These are phyloP conservation scores for Morpho achilles DNA, from an alignment of 2,888 invertebrate genomes.

Conservation along the genomic window DNA sequence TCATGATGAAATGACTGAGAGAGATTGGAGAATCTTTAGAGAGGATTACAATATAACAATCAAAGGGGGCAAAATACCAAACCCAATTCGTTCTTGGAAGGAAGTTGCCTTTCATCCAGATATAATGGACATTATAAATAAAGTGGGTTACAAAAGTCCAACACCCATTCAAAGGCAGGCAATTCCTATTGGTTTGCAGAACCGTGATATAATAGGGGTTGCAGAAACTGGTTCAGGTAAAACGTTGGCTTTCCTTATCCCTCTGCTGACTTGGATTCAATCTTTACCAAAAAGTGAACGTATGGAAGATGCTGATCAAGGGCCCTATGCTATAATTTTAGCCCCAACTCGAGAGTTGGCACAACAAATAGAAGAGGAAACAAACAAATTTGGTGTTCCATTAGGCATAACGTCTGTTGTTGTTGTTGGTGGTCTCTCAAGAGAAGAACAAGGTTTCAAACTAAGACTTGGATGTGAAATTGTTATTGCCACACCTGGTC, in stretches of 20 bases:
- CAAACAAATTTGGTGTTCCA: conserved; percentile 96
- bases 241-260: conserved; percentile 98
- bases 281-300: conserved; percentile 97
- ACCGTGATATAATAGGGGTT: conserved; percentile 98
- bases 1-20: conserved; percentile 96
- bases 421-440: conserved; percentile 97
- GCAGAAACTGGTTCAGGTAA: conserved; percentile 99
- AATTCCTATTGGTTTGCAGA: conserved; percentile 97
- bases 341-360: conserved; percentile 99
- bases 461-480: conserved; percentile 98
- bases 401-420: conserved; percentile 96
- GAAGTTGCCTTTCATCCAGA: conserved; percentile 95
- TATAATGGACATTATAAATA: conserved; percentile 94
- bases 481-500: conserved; percentile 99
- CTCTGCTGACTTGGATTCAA: conserved; percentile 98
- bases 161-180: conserved; percentile 99
- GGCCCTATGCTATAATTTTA: conserved; percentile 99
- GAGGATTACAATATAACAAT: conserved; percentile 99
- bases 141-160: conserved; percentile 98
- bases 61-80: conserved; percentile 98
- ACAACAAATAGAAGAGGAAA: conserved; percentile 99
- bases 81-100: conserved; percentile 96
- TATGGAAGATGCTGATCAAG: conserved; percentile 93
- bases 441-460: conserved; percentile 99
- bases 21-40: conserved; percentile 99